phyloP scores from a whole-genome alignment of 2,888 invertebrate species.

The Drosophila leonis region DNA sequence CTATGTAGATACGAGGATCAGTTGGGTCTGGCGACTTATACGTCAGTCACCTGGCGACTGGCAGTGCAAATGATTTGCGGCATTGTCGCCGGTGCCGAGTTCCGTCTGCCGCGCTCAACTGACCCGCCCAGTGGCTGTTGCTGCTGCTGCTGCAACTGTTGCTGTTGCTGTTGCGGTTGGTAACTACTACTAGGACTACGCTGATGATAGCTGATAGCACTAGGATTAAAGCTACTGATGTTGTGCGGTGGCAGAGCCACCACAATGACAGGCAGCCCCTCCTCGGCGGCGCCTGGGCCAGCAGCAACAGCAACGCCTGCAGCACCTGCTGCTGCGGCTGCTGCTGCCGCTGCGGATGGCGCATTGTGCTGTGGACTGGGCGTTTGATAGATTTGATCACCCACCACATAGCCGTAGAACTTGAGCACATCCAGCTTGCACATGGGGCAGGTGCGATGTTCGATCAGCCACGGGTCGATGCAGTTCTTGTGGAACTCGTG shows the following conservation, averaged over 20 bases:
- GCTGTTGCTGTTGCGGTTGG: conserved; percentile 45
- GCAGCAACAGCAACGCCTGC: conserved; percentile 30
- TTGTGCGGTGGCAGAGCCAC: conserved; percentile 70
- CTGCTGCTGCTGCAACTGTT: conserved; percentile 39
- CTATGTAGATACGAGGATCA: conserved; percentile 60
- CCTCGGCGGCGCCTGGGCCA: conserved; percentile 51
- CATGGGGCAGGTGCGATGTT: conserved; percentile 98
- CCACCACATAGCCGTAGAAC: conserved; percentile 94
- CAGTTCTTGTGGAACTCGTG: conserved; percentile 98
- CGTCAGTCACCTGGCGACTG: conserved; percentile 85
- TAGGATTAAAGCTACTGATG: conserved; percentile 72
- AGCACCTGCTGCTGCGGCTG: conserved; percentile 20
- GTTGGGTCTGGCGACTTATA: conserved; percentile 75
- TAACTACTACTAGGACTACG: conserved; percentile 72
- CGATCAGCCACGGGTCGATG: conserved; percentile 98
- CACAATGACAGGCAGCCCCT: conserved; percentile 79
- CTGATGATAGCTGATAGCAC: conserved; percentile 67
- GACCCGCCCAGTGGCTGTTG: conserved; percentile 34
- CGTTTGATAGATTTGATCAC: conserved; percentile 86
- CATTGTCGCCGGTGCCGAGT: conserved; percentile 71
- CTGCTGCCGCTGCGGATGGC: conserved; percentile 29
- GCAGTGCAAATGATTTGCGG: conserved; percentile 77
- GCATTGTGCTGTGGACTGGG: conserved; percentile 81
- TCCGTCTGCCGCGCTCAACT: conserved; percentile 58
- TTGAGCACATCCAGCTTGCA: conserved; percentile 98